Evolutionary conservation across 2,888 invertebrate species (phyloP).

Genomic region (Cephus rjabovi): DNA sequence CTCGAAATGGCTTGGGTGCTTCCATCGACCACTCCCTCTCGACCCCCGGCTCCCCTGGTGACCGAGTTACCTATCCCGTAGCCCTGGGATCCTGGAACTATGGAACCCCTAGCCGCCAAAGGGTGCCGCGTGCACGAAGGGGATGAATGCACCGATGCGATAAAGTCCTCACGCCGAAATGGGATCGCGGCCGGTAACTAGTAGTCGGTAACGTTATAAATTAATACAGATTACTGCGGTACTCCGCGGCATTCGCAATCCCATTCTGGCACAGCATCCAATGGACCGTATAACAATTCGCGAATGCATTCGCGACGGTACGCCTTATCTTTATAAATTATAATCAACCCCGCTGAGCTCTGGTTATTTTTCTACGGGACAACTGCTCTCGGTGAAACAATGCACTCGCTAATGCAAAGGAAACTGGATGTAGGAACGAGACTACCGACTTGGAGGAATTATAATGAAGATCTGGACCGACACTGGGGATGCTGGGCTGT

Average conservation of each 20-base stretch:
- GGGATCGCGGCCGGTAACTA: slow-evolving; percentile 18
- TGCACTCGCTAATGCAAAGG: not conserved
- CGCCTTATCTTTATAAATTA: slow-evolving; percentile 4
- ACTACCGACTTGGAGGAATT: slow-evolving; percentile 17
- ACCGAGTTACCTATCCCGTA: slow-evolving; percentile 12
- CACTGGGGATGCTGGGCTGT: not conserved
- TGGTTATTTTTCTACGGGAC: not conserved
- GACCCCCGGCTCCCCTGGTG: slow-evolving; percentile 9
- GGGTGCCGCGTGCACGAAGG: slow-evolving; percentile 4
- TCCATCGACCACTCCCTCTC: not conserved
- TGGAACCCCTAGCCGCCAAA: not conserved
- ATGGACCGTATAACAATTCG: not conserved
- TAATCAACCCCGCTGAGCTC: not conserved
- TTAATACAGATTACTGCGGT: slow-evolving; percentile 37
- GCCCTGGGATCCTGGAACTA: not conserved
- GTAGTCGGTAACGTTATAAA: slow-evolving; percentile 32
- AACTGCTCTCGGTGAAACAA: not conserved
- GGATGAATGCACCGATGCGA: slow-evolving; percentile 39
- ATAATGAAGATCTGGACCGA: slow-evolving; percentile 25
- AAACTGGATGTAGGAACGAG: not conserved
- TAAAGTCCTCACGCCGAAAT: slow-evolving; percentile 36
- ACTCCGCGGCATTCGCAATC: not conserved
- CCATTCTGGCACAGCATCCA: not conserved
- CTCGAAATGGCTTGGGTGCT: slow-evolving; percentile 34
- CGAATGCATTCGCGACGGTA: not conserved